These are phyloP conservation scores for Sphecodes monilicornis DNA, from an alignment of 2,888 invertebrate species.

Conservation along the genomic window DNA sequence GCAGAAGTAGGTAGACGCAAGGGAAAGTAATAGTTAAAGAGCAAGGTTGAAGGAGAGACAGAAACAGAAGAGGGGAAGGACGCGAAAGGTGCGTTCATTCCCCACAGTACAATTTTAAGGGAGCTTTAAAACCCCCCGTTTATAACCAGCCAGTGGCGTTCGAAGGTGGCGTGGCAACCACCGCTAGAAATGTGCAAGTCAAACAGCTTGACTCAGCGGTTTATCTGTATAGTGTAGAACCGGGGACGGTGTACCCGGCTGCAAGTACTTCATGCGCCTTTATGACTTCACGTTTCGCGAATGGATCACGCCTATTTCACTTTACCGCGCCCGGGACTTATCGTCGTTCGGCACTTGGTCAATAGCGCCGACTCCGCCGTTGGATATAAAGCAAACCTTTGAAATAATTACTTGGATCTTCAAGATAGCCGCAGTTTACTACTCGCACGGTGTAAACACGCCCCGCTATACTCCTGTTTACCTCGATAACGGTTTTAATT, in stretches of 20 bases:
- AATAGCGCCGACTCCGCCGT: constrained; percentile 7
- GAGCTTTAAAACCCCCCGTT: constrained; percentile 79
- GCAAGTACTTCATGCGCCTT: constrained; percentile 64
- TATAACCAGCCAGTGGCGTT: constrained; percentile 76
- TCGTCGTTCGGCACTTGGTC: constrained; percentile 44
- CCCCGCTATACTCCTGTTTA: neutral
- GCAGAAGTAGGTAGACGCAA: neutral
- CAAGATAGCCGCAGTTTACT: constrained; percentile 7
- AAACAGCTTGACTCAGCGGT: constrained; percentile 83
- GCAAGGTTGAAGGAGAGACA: neutral
- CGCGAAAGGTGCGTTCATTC: constrained; percentile 70
- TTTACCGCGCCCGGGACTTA: constrained; percentile 42
- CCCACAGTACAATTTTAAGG: constrained; percentile 80
- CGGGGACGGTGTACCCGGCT: constrained; percentile 58
- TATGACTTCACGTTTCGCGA: constrained; percentile 72
- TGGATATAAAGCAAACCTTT: constrained; percentile 26
- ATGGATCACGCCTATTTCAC: constrained; percentile 52
- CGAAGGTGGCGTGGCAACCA: constrained; percentile 74
- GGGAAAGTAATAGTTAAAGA: constrained; percentile 3
- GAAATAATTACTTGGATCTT: constrained; percentile 24
- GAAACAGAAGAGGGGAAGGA: constrained; percentile 23
- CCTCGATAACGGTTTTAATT: constrained; percentile 20
- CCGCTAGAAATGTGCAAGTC: constrained; percentile 82
- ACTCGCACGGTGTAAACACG: constrained; percentile 8
- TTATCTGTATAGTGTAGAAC: constrained; percentile 75